Conservation (phyloP, 2,113 vertebrate genomes). For the Apteryx mantelli region DNA sequence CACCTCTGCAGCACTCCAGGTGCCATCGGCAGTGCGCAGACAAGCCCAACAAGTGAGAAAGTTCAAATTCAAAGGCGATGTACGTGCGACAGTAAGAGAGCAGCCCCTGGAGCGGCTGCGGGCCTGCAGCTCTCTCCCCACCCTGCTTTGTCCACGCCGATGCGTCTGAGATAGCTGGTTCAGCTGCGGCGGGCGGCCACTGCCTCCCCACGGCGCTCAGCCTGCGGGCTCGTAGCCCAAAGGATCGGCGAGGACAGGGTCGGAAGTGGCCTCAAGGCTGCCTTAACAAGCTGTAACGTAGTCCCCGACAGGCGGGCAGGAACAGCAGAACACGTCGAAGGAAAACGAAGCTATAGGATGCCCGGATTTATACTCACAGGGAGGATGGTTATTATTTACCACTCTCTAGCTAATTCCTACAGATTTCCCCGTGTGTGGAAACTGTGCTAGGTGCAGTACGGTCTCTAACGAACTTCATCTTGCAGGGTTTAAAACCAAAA, state of each 20-base stretch:
- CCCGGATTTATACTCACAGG: not conserved
- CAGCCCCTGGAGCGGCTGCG: rapidly evolving
- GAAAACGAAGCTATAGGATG: not conserved
- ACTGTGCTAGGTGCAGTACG: not conserved
- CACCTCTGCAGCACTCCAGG: not conserved
- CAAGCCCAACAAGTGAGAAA: not conserved
- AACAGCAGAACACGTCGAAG: not conserved
- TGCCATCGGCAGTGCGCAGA: rapidly evolving
- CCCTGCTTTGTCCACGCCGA: not conserved
- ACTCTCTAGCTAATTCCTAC: not conserved
- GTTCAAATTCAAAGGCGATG: not conserved
- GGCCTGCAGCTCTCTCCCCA: not conserved
- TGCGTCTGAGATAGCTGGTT: not conserved
- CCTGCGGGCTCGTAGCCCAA: rapidly evolving
- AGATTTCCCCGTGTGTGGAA: not conserved
- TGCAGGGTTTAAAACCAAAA: not conserved
- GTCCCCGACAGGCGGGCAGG: not conserved
- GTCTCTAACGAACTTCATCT: not conserved
- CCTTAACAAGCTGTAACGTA: not conserved
- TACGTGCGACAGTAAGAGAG: not conserved
- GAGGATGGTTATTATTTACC: not conserved
- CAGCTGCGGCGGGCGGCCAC: not conserved
- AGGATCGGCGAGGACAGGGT: rapidly evolving
- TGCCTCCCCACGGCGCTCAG: rapidly evolving
- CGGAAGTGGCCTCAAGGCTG: not conserved